These are phyloP conservation scores for Fragum whitleyi DNA, from an alignment of 2,888 invertebrate genomes.

Conservation along the genomic window DNA sequence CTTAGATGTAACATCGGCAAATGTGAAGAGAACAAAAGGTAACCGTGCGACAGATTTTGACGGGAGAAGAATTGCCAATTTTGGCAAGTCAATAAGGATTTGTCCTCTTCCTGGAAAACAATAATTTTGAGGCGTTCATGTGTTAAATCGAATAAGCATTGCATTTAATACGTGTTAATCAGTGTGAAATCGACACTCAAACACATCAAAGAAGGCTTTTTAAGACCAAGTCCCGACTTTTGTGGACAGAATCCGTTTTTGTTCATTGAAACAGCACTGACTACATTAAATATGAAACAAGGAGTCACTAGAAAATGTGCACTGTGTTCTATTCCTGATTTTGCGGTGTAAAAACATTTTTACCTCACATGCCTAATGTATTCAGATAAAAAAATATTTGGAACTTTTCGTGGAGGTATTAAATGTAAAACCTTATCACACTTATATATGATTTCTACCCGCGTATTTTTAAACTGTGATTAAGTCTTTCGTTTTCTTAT, in stretches of 20 bases:
- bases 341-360: no score
- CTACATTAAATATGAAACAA: no score
- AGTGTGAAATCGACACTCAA: conserved; percentile 53
- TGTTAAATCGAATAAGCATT: conserved; percentile 68
- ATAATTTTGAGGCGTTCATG: conserved; percentile 58
- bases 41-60: conserved; percentile 33
- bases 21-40: background rate
- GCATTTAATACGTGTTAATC: conserved; percentile 64
- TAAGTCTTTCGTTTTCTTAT: no score
- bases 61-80: conserved; percentile 58
- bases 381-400: no score
- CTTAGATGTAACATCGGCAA: no score
- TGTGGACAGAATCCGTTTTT: background rate
- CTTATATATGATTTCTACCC: no score
- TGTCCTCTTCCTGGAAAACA: conserved; percentile 57
- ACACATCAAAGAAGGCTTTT: conserved; percentile 17
- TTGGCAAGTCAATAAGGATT: conserved; percentile 62
- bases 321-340: no score
- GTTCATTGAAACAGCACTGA: background rate
- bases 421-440: no score
- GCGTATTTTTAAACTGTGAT: no score
- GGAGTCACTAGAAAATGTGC: no score
- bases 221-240: background rate
- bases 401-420: no score
- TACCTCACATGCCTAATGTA: no score